phyloP scores from a whole-genome alignment of 2,797 vertebrate species.

The Rallus crepitans region DNA sequence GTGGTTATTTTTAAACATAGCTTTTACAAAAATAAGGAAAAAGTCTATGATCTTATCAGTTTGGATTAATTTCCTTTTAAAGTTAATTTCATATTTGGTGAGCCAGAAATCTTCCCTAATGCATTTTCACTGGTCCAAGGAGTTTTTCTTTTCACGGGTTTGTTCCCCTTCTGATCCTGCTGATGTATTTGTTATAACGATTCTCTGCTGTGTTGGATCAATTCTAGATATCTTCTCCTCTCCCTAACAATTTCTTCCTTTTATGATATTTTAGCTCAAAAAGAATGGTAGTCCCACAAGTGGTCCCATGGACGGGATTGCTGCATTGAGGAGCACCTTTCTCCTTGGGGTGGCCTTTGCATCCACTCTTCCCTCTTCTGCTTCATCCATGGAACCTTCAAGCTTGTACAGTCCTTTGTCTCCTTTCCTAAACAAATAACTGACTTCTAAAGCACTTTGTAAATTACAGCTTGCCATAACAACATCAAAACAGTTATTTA shows the following conservation, averaged over 20 bases:
- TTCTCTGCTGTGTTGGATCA: neutral
- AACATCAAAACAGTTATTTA: neutral
- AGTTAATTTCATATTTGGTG: neutral
- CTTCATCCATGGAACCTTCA: conserved; percentile 78
- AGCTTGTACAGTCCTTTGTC: conserved; percentile 76
- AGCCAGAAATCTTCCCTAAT: neutral
- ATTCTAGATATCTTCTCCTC: neutral
- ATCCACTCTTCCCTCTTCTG: conserved; percentile 77
- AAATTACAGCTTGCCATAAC: neutral
- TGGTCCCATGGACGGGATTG: conserved; percentile 78
- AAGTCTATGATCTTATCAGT: neutral
- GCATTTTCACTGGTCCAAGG: neutral
- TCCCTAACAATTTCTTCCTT: neutral
- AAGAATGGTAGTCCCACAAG: conserved; percentile 73
- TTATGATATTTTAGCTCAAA: neutral
- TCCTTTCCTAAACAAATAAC: conserved; percentile 73
- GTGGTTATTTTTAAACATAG: neutral
- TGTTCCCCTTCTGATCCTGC: neutral
- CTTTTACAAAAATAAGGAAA: neutral
- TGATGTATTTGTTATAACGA: neutral
- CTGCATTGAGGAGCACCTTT: conserved; percentile 81
- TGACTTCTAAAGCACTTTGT: neutral
- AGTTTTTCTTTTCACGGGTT: neutral
- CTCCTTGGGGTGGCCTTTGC: conserved; percentile 74
- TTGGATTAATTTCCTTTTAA: neutral